Evolutionary conservation across 2,797 vertebrate genomes (phyloP).

Genomic region (Enteromius radiatus): DNA sequence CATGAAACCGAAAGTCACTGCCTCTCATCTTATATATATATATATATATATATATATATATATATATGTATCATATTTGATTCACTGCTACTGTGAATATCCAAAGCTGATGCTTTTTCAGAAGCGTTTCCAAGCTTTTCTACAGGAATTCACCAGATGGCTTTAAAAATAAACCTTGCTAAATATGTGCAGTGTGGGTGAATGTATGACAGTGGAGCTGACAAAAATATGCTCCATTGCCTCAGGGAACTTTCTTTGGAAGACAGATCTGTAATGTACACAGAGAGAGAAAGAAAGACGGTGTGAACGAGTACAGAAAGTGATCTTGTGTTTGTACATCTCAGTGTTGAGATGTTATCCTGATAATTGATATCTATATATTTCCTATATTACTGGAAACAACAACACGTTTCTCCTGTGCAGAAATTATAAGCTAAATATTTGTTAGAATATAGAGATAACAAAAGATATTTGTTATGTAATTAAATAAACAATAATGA

Average conservation of each 20-base stretch:
- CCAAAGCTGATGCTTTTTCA: constrained; percentile 46
- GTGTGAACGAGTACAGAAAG: not conserved
- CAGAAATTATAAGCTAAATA: not conserved
- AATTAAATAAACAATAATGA: too few relatives aligned
- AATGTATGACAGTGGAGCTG: constrained; percentile 46
- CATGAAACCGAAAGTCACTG: not conserved
- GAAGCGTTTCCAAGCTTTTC: constrained; percentile 53
- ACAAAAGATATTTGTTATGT: too few relatives aligned
- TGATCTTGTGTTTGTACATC: not conserved
- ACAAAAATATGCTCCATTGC: constrained; percentile 51
- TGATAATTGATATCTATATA: too few relatives aligned
- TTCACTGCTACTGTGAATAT: constrained; percentile 46
- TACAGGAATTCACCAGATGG: constrained; percentile 59
- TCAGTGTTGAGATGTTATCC: constrained; percentile 5
- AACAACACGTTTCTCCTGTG: too few relatives aligned
- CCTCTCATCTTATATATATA: constrained; percentile 20
- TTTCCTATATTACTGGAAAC: too few relatives aligned
- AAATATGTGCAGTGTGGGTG: constrained; percentile 57
- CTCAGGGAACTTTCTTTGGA: constrained; percentile 36
- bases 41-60: too few relatives aligned
- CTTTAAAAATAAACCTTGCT: constrained; percentile 61
- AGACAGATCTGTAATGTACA: constrained; percentile 1
- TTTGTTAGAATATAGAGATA: too few relatives aligned
- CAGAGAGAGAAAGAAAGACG: constrained; percentile 4
- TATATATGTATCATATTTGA: constrained; percentile 38